phyloP scores from a whole-genome alignment of 2,797 vertebrate genomes.

The Sebastes baramenuke region DNA sequence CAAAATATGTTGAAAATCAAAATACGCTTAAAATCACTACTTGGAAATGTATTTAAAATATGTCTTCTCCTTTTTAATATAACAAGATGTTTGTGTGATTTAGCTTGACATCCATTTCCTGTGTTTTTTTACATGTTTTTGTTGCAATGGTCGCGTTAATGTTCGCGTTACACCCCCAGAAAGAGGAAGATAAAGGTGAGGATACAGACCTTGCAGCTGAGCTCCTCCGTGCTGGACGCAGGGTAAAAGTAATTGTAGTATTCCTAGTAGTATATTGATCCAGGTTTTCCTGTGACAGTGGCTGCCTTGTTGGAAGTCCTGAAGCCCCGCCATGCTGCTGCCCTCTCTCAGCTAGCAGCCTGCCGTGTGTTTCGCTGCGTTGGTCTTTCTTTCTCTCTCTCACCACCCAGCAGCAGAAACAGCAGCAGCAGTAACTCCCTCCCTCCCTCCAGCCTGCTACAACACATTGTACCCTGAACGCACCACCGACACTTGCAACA shows the following conservation, averaged over 20 bases:
- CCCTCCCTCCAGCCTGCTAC: slow-evolving; percentile 38
- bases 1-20: slow-evolving; percentile 20
- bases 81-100: neutral
- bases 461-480: slow-evolving; percentile 10
- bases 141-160: slow-evolving; percentile 19
- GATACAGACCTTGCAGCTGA: slow-evolving; percentile 89
- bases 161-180: neutral
- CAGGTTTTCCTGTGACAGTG: slow-evolving; percentile 90
- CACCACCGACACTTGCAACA: neutral
- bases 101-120: neutral
- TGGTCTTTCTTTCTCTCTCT: slow-evolving; percentile 62
- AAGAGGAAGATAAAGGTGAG: slow-evolving; percentile 21
- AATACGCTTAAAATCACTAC: neutral
- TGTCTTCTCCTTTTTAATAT: neutral
- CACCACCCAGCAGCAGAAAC: slow-evolving; percentile 8
- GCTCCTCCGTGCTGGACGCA: slow-evolving; percentile 89
- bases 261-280: slow-evolving; percentile 90
- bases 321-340: slow-evolving; percentile 92
- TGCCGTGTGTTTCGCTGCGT: slow-evolving; percentile 64
- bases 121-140: neutral
- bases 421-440: slow-evolving; percentile 35
- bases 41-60: neutral
- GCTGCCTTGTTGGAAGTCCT: slow-evolving; percentile 86
- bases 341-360: slow-evolving; percentile 76
- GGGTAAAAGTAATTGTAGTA: slow-evolving; percentile 89